Evolutionary conservation across 2,113 vertebrate species (phyloP).

Genomic region (Chaetops frenatus): DNA sequence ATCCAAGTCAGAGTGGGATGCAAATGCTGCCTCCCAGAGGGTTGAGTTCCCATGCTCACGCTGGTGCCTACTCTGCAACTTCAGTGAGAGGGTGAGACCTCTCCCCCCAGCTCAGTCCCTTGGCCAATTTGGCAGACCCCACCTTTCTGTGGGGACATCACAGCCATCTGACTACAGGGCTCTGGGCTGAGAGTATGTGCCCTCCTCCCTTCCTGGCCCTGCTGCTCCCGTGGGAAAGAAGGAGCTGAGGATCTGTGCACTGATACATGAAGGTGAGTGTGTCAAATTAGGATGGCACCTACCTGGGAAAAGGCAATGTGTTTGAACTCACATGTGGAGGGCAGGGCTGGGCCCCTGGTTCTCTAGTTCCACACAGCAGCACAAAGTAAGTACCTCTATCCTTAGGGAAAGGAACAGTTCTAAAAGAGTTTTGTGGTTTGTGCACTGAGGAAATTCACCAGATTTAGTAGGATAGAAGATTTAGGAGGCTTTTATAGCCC

Average conservation of each 20-base stretch:
- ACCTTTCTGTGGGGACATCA: not conserved
- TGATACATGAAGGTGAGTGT: not conserved
- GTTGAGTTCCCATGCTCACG: not conserved
- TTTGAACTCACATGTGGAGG: not conserved
- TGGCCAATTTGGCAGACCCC: not conserved
- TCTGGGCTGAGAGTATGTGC: accelerated
- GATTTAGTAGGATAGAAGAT: not conserved
- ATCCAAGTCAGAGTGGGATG: not conserved
- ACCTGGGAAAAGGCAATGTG: not conserved
- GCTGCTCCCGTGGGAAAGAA: not conserved
- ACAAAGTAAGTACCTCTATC: not conserved
- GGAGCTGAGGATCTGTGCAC: not conserved
- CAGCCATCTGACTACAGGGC: not conserved
- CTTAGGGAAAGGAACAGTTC: not conserved
- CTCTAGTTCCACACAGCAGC: not conserved
- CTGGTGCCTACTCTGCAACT: not conserved
- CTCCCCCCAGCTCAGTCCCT: not conserved
- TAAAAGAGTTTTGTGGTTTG: not conserved
- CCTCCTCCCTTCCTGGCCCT: not conserved
- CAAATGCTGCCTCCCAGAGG: not conserved
- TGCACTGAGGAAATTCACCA: not conserved
- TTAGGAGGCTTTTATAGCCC: not conserved
- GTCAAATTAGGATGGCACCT: not conserved
- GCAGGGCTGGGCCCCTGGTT: not conserved
- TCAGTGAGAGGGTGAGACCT: not conserved